These are phyloP conservation scores for Pyralis farinalis DNA, from an alignment of 2,888 invertebrate species.

Conservation along the genomic window DNA sequence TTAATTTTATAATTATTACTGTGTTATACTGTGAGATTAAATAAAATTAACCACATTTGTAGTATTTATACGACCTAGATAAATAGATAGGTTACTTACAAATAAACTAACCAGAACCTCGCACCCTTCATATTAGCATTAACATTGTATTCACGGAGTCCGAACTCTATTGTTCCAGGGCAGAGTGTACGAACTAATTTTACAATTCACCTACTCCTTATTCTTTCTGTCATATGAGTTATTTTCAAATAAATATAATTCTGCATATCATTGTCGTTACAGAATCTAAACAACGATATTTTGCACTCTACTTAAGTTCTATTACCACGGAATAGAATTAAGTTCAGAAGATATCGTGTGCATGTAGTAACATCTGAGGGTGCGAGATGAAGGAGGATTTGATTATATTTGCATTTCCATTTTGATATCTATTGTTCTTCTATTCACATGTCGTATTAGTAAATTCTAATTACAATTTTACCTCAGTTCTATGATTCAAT, in stretches of 20 bases:
- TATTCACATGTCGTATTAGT: not conserved
- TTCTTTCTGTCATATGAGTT: not conserved
- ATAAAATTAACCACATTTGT: not conserved
- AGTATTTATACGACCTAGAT: slow-evolving; percentile 21
- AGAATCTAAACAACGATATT: slow-evolving; percentile 17
- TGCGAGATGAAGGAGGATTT: slow-evolving; percentile 51
- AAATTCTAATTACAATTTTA: not conserved
- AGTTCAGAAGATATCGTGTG: slow-evolving; percentile 17
- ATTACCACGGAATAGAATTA: slow-evolving; percentile 13
- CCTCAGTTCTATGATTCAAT: not conserved
- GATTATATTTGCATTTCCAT: slow-evolving; percentile 52
- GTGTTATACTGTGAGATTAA: no score
- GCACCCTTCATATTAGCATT: slow-evolving; percentile 56
- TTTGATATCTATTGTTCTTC: slow-evolving; percentile 42
- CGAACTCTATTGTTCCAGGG: slow-evolving; percentile 53
- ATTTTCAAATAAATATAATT: not conserved
- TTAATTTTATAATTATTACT: no score
- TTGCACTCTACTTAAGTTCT: slow-evolving; percentile 15
- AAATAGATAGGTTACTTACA: no score
- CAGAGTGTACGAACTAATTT: slow-evolving; percentile 27
- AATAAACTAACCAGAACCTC: slow-evolving; percentile 34
- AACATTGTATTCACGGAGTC: slow-evolving; percentile 49
- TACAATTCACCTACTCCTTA: slow-evolving; percentile 15
- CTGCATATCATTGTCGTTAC: not conserved
- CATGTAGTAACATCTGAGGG: slow-evolving; percentile 18